Conservation (phyloP, 2,113 vertebrate genomes). For the Clarias batrachus region DNA sequence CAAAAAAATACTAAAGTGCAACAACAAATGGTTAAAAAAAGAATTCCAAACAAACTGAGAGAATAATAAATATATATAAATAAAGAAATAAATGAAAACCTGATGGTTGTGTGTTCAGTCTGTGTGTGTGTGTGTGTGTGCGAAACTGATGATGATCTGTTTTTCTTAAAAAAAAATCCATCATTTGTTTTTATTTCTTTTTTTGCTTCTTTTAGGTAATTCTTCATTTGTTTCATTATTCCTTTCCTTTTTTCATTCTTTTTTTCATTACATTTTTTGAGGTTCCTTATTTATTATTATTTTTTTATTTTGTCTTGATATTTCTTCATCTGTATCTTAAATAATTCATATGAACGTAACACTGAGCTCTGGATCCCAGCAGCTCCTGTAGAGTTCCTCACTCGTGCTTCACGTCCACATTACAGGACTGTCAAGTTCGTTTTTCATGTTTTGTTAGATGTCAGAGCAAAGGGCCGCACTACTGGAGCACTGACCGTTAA, state of each 20-base stretch:
- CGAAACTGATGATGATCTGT: not conserved
- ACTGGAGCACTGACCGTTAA: no score
- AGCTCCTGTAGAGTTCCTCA: no score
- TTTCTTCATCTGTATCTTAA: no score
- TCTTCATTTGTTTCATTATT: not conserved
- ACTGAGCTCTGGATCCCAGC: no score
- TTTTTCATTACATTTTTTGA: not conserved
- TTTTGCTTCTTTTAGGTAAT: not conserved
- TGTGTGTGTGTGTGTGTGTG: not conserved
- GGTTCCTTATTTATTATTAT: no score
- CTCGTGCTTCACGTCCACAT: no score
- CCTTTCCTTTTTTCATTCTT: not conserved
- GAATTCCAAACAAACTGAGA: conserved; percentile 82
- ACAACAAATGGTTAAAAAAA: conserved; percentile 74
- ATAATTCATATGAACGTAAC: no score
- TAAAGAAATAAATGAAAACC: conserved; percentile 71
- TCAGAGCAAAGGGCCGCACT: no score
- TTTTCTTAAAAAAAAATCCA: not conserved
- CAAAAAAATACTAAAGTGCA: conserved; percentile 80
- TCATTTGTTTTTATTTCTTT: not conserved
- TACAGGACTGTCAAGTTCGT: no score
- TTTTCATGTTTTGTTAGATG: no score
- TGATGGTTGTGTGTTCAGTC: not conserved
- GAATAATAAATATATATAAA: conserved; percentile 82
- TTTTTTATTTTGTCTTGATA: no score